Conservation (phyloP, 2,113 vertebrate species). For the Anarrhichthys ocellatus region DNA sequence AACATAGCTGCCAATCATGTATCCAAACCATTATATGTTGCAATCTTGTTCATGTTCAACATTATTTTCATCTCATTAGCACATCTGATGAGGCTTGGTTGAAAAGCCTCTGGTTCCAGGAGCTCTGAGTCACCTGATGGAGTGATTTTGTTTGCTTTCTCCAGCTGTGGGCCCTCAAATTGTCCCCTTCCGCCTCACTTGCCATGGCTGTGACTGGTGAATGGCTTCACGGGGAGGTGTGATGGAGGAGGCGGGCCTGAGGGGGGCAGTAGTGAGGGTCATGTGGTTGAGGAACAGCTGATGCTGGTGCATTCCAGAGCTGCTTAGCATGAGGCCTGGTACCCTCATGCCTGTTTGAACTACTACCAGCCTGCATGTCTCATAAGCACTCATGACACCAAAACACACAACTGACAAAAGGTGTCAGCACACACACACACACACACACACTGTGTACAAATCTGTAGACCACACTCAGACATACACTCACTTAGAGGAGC, state of each 20-base stretch:
- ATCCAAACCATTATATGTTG: background rate
- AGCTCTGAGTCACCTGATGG: background rate
- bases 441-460: background rate
- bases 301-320: conserved; percentile 58
- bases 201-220: background rate
- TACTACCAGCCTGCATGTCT: background rate
- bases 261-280: conserved; percentile 43
- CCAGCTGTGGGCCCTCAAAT: conserved; percentile 6
- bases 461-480: background rate
- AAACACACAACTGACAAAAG: conserved; percentile 6
- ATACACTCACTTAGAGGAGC: background rate
- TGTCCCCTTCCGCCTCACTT: conserved; percentile 4
- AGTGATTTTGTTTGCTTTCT: conserved; percentile 2
- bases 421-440: background rate
- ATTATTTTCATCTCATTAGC: background rate
- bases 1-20: background rate
- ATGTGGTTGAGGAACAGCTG: conserved; percentile 62
- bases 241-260: conserved; percentile 13
- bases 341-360: conserved; percentile 22
- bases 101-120: background rate
- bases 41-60: background rate
- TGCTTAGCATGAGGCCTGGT: conserved; percentile 46
- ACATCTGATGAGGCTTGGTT: background rate
- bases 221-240: conserved; percentile 17
- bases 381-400: conserved; percentile 4